Percentiles rank a stretch among this genome's conserved stretches.
Evolutionary conservation across 1,140 invertebrate species (phyloP).

Genomic region (Phortica variegata): DNA sequence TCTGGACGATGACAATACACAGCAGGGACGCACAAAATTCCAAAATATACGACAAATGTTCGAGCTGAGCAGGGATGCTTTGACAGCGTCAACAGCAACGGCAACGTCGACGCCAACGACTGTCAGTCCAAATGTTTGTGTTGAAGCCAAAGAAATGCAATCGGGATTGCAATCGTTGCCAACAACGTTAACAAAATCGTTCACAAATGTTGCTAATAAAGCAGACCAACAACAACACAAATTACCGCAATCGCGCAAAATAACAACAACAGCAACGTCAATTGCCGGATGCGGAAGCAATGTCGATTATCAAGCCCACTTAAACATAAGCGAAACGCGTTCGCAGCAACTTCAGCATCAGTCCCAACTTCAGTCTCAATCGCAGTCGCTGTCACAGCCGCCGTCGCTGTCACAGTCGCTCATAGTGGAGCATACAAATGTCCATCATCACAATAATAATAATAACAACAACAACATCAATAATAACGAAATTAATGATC

Average conservation of each 20-base stretch:
- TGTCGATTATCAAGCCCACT: constrained; percentile 15
- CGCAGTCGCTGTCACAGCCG: neutral
- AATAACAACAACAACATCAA: too few relatives aligned
- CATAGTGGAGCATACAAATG: too few relatives aligned
- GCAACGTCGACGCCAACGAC: constrained; percentile 24
- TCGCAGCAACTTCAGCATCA: constrained; percentile 9
- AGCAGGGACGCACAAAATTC: constrained; percentile 45
- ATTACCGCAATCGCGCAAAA: too few relatives aligned
- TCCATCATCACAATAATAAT: too few relatives aligned
- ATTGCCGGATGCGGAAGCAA: constrained; percentile 31
- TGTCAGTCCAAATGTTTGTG: constrained; percentile 3
- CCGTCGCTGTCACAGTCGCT: neutral
- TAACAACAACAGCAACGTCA: constrained; percentile 21
- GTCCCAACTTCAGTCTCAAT: constrained; percentile 14
- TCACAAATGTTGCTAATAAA: too few relatives aligned
- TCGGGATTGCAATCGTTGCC: constrained; percentile 34
- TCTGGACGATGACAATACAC: constrained; percentile 35
- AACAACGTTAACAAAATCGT: constrained; percentile 26
- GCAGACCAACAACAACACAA: neutral
- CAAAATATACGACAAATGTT: constrained; percentile 56
- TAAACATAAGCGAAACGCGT: constrained; percentile 18
- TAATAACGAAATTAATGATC: too few relatives aligned
- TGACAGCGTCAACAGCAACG: neutral
- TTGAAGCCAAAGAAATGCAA: constrained; percentile 10
- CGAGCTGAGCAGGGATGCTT: constrained; percentile 29